Base-by-base conservation (phyloP, 92 coral and sea anemone genomes). In the Desmophyllum pertusum region DNA sequence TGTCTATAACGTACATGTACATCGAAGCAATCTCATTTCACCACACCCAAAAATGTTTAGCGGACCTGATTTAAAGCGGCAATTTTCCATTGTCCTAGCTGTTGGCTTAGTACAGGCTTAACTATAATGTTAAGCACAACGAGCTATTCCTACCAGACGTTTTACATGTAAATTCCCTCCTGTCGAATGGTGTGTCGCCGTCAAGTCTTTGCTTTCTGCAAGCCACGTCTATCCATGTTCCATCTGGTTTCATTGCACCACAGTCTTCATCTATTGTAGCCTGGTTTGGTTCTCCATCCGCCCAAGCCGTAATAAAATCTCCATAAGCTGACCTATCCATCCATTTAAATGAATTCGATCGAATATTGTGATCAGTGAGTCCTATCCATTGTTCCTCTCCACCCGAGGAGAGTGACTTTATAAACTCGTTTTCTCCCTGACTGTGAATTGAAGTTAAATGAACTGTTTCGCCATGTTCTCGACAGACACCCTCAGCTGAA, bases 201-300 rank as follows among this genome's bases (percentile, higher is more conserved):
- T 5, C 18, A 23, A 19, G 75, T 70, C 75, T 41, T 73, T 73
- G 78, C 31, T 45, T 50, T 73, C 41, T 50, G 8, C 78, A 73
- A 30, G 78, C 62, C 7, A 45, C 81, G 70, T 76, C 81, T 37
- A 57, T 39, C 81, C 81, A 76, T 15, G 19, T 21, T 76, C 81
- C 81, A 76, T 76, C 51, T 21, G 81, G 48, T 57, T 57, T 76
- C 46, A 76, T 55, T 76, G 69, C 81, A 1, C 69, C 81, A 35
- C 81, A 76, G 52, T 76, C 70, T 57, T 41, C 81, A 76, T 73
- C 61, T 31, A 45, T 37, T 50, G 78, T 73, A 6, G 78, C 78
- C 0, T 73, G 78, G 78, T 42, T 73, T 46, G 78, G 78, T 73
- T 73, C 64, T 40, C 27, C 27, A 1, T 3, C 6, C 8, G 61